These are phyloP conservation scores for Dolichotis patagonum DNA, from an alignment of 2,113 vertebrate genomes.

Conservation along the genomic window DNA sequence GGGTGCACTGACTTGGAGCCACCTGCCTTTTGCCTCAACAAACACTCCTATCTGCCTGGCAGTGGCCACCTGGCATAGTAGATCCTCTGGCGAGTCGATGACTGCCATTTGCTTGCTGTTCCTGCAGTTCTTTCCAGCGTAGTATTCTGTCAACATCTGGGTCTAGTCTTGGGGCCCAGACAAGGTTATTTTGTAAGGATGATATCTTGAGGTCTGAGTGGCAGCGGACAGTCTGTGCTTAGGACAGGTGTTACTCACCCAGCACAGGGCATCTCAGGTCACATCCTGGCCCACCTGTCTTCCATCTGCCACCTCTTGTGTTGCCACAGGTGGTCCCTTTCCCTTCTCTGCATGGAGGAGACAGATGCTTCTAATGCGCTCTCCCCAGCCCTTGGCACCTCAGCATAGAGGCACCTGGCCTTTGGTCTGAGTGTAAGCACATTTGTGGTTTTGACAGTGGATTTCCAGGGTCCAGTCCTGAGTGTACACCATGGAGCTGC, in stretches of 20 bases:
- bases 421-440: neutral
- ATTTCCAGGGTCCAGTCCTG: neutral
- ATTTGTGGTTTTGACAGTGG: neutral
- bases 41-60: rapidly evolving
- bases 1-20: neutral
- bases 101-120: neutral
- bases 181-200: neutral
- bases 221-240: neutral
- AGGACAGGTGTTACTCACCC: neutral
- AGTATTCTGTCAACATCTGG: neutral
- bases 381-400: neutral
- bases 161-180: neutral
- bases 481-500: neutral
- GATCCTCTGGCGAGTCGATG: neutral
- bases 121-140: neutral
- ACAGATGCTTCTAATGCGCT: neutral
- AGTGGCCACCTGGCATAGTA: neutral
- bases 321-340: neutral
- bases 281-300: rapidly evolving
- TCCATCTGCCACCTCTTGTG: neutral
- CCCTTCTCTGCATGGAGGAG: neutral
- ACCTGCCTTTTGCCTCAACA: neutral
- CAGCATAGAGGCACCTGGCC: neutral
- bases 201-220: neutral
- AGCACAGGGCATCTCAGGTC: neutral